Evolutionary conservation across 2,888 invertebrate genomes (phyloP).

Genomic region (Pollenia labialis): DNA sequence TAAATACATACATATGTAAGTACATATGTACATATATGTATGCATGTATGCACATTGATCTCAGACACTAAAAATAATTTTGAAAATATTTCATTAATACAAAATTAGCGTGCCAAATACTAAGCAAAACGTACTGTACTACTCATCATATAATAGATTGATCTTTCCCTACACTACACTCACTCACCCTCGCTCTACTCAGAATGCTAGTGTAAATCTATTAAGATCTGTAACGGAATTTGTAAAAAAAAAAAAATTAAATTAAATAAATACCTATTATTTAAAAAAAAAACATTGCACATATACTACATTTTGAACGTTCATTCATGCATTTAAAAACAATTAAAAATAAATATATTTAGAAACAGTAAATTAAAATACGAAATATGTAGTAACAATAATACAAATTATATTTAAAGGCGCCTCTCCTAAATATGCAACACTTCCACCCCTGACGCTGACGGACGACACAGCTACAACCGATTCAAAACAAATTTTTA

Average conservation of each 20-base stretch:
- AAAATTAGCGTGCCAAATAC: slow-evolving; percentile 43
- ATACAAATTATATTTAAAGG: slow-evolving; percentile 55
- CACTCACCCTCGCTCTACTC: neutral
- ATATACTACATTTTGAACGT: slow-evolving; percentile 8
- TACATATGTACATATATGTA: no score
- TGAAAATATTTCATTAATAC: slow-evolving; percentile 36
- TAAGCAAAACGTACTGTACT: neutral
- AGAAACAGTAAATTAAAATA: neutral
- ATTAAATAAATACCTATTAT: slow-evolving; percentile 22
- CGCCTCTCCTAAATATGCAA: slow-evolving; percentile 48
- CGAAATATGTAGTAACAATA: slow-evolving; percentile 28
- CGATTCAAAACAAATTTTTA: slow-evolving; percentile 23
- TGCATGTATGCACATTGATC: slow-evolving; percentile 52
- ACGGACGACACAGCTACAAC: neutral
- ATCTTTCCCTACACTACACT: neutral
- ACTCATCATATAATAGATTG: no score
- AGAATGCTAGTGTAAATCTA: neutral
- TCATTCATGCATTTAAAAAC: slow-evolving; percentile 66
- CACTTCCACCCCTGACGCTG: neutral
- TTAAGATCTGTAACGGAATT: slow-evolving; percentile 60
- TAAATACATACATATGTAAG: no score
- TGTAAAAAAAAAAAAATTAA: slow-evolving; percentile 21
- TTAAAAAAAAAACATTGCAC: slow-evolving; percentile 55
- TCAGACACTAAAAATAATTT: slow-evolving; percentile 60
- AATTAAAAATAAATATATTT: slow-evolving; percentile 62